Conservation (phyloP, 2,888 invertebrate species). For the Tenthredo livida region DNA sequence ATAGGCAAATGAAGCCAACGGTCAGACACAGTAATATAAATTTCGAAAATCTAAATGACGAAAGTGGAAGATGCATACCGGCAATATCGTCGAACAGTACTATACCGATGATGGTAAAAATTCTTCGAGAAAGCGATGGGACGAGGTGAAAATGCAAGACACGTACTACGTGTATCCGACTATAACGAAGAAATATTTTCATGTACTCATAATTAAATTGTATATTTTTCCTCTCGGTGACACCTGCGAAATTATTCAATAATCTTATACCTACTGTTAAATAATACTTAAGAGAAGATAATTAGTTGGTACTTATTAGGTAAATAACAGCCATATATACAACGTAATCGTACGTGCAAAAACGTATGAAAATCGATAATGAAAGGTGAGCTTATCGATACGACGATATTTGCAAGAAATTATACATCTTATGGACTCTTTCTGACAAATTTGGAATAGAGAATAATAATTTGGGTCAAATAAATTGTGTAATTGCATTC, state of each 20-base stretch:
- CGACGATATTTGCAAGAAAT: neutral
- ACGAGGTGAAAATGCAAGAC: constrained; percentile 11
- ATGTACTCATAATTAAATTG: constrained; percentile 31
- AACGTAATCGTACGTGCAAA: neutral
- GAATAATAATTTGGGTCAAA: constrained; percentile 11
- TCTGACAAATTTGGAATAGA: neutral
- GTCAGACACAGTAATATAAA: neutral
- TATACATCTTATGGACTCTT: neutral
- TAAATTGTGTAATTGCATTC: constrained; percentile 7
- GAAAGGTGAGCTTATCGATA: neutral
- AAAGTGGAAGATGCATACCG: constrained; percentile 11
- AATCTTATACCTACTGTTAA: neutral
- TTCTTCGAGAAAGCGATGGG: constrained; percentile 42
- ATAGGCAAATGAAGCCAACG: neutral
- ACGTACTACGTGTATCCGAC: constrained; percentile 4
- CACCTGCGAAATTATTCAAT: constrained; percentile 11
- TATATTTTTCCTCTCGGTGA: constrained; percentile 6
- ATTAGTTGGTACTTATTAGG: constrained; percentile 9
- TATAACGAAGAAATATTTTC: neutral
- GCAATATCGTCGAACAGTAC: neutral
- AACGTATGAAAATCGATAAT: neutral
- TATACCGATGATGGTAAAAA: constrained; percentile 37
- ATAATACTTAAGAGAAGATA: neutral
- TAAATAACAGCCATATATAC: neutral
- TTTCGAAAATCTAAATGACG: constrained; percentile 7